Percentiles rank a stretch among this genome's conserved stretches.
These are phyloP conservation scores for Australoheros scitulus DNA, from an alignment of 2,113 vertebrate species.

Conservation along the genomic window DNA sequence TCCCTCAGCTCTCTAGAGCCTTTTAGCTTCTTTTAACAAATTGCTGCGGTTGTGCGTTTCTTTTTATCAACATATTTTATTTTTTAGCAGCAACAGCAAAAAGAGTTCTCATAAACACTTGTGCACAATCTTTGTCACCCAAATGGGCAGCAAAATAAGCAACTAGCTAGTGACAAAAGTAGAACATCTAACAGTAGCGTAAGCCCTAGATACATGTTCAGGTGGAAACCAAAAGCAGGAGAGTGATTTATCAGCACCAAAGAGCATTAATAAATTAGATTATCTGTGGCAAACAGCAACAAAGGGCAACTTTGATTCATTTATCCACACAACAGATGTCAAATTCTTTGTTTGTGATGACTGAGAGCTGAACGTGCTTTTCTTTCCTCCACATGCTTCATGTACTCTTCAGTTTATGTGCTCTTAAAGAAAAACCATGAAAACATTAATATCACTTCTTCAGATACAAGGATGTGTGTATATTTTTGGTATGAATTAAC, in stretches of 20 bases:
- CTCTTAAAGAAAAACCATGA: too few species aligned
- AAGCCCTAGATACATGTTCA: background rate
- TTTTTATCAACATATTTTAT: background rate
- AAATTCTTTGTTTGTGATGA: background rate
- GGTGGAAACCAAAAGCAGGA: background rate
- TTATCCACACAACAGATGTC: background rate
- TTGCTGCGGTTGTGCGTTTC: background rate
- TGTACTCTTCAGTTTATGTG: background rate
- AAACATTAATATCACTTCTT: too few species aligned
- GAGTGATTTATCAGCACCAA: background rate
- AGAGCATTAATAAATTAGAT: background rate
- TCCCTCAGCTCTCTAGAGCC: background rate
- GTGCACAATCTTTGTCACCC: background rate
- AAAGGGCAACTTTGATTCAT: background rate
- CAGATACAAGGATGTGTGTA: background rate
- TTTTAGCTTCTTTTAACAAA: background rate
- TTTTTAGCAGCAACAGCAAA: conserved; percentile 9
- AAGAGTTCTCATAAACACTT: conserved; percentile 1
- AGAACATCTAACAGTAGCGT: conserved; percentile 14
- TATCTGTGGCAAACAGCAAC: background rate
- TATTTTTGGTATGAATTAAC: too few species aligned
- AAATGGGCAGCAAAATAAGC: background rate
- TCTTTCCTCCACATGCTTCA: background rate
- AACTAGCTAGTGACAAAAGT: background rate
- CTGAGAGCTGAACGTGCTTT: background rate